phyloP scores from a whole-genome alignment of 2,797 vertebrate genomes.

The Scleropages formosus region DNA sequence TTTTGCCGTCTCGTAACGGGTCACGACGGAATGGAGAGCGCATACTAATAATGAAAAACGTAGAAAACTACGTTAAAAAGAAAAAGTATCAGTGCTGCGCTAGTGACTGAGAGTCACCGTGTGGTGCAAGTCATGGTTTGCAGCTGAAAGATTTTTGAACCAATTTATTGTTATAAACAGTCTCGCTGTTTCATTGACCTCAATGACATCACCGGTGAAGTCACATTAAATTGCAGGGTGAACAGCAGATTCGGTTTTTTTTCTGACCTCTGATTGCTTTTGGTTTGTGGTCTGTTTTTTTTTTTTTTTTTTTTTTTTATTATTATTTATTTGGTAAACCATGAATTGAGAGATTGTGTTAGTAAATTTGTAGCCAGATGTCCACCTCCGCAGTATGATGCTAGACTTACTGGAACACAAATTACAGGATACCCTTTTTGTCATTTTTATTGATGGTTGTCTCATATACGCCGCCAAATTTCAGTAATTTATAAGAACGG shows the following conservation, averaged over 20 bases:
- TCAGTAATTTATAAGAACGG: no score
- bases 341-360: no score
- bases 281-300: background rate
- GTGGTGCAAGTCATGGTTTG: background rate
- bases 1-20: no score
- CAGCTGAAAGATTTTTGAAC: background rate
- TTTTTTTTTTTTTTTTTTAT: background rate
- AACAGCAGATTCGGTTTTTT: background rate
- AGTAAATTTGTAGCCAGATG: no score
- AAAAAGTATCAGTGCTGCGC: no score
- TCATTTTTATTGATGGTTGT: no score
- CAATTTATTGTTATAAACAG: background rate
- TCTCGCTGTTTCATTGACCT: background rate
- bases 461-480: no score
- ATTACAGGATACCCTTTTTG: no score
- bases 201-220: conserved; percentile 4
- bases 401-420: background rate
- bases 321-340: no score
- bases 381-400: background rate
- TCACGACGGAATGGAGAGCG: no score
- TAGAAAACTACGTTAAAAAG: no score
- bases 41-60: no score
- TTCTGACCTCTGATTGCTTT: background rate
- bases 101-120: background rate
- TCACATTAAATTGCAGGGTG: background rate